Percentiles rank a stretch among this genome's conserved stretches.
Conservation (phyloP, 2,113 vertebrate genomes). For the Pygoscelis adeliae region DNA sequence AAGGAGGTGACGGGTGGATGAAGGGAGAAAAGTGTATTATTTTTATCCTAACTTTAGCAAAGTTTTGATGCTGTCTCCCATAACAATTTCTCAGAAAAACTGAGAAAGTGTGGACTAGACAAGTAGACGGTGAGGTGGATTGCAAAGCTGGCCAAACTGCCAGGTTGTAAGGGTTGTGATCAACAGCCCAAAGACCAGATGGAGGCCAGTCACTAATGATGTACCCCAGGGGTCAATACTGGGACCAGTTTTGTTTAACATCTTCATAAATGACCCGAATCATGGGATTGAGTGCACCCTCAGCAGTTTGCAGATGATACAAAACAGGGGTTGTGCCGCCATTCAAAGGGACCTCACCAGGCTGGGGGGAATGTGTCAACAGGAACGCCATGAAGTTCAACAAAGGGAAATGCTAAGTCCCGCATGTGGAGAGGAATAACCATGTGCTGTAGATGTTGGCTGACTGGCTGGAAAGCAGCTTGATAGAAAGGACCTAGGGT, state of each 20-base stretch:
- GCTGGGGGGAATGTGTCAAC: not conserved
- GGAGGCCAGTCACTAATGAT: not conserved
- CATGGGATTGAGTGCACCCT: not conserved
- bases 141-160: not conserved
- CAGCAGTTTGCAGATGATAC: not conserved
- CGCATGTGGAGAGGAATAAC: accelerated
- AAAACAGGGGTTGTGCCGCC: not conserved
- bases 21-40: not conserved
- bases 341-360: not conserved
- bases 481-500: not conserved
- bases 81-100: not conserved
- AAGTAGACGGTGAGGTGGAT: not conserved
- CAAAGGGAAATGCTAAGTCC: not conserved
- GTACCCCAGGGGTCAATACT: not conserved
- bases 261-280: not conserved
- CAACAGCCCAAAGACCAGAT: not conserved
- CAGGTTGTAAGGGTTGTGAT: not conserved
- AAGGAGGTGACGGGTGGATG: not conserved
- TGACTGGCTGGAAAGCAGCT: not conserved
- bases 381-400: not conserved
- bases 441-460: accelerated
- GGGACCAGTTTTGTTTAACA: not conserved
- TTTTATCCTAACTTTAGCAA: not conserved
- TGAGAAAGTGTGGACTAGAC: not conserved
- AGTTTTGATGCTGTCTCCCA: not conserved